Conservation (phyloP, 2,888 invertebrate species). For the Andrena dorsata region DNA sequence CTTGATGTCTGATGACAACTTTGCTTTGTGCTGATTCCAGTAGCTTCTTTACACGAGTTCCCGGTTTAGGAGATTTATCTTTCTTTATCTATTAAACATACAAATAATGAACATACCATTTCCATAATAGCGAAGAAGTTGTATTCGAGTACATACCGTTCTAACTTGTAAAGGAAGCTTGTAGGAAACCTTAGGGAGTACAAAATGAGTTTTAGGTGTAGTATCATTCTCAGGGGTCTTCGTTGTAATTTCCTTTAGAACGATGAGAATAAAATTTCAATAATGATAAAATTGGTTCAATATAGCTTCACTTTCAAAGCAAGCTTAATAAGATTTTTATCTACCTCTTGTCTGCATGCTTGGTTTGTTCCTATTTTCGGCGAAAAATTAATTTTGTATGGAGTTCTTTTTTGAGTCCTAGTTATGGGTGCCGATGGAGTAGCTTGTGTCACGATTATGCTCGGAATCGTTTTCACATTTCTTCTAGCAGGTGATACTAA, state of each 20-base stretch:
- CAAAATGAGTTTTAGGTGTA: constrained; percentile 52
- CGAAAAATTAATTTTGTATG: constrained; percentile 39
- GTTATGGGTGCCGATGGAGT: neutral
- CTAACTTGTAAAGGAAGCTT: constrained; percentile 69
- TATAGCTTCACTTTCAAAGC: neutral
- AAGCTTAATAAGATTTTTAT: constrained; percentile 9
- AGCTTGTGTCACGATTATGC: constrained; percentile 8
- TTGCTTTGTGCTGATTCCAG: constrained; percentile 72
- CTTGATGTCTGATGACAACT: constrained; percentile 77
- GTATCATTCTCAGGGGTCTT: constrained; percentile 51
- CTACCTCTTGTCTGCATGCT: constrained; percentile 11
- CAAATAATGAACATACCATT: constrained; percentile 16
- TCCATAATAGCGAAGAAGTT: neutral
- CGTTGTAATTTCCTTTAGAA: constrained; percentile 17
- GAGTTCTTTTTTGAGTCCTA: neutral
- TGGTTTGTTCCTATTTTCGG: constrained; percentile 15
- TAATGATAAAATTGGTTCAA: constrained; percentile 2
- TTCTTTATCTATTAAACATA: constrained; percentile 52
- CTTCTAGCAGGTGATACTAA: constrained; percentile 31
- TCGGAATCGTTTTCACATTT: neutral
- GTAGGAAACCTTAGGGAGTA: constrained; percentile 73
- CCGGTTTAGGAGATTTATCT: constrained; percentile 38
- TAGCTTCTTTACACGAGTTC: constrained; percentile 66
- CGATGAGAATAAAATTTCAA: neutral
- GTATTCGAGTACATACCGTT: constrained; percentile 63